Base-by-base conservation (phyloP, 2,797 vertebrate species). In the Chelonia mydas region DNA sequence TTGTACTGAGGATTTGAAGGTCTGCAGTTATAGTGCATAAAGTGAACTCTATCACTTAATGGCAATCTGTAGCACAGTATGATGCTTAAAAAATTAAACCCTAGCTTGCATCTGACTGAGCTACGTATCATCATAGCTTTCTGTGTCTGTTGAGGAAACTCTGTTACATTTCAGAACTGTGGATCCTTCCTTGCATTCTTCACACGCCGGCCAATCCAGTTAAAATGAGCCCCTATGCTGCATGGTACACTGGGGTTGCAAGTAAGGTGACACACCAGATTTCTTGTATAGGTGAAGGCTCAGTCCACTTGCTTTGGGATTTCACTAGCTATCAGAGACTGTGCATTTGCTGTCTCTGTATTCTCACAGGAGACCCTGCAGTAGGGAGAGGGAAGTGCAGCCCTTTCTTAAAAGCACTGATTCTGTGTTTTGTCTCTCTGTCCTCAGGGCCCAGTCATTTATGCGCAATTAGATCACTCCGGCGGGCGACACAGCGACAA, bases 401-500 rank as follows among this genome's bases (percentile, higher is more conserved):
- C 2, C 53, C 50, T 2, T 13, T 28, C 1, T 72, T 87, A 6
- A 3, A 6, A 51, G 81, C 12, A 2, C 78, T 97, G 90, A 97
- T 1, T 4, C 59, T 91, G 10, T 76, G 19, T 33, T 68, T 88
- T 57, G 90, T 31, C 2, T 1, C 89, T 95, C 74, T 91, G 37
- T 95, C 89, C 85, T 49, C 94, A 98, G 97, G 99, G 99, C 97
- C 99, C 99, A 98, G 99, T 99, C 98, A 99, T 99, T 98, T 99
- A 99, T 85, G 99, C 99, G 96, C 99, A 99, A 98, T 97, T 99
- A 97, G 99, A 99, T 98, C 99, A 99, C 97, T 99, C 99, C 2
- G 99, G 99, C 83, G 99, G 98, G 96, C 99, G 98, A 95, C 99
- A 98, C 97, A 98, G 98, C 3, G 98, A 98, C 98, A 99, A 98